Evolutionary conservation across 92 coral and sea anemone species (phyloP).

Genomic region (Palythoa heliodiscus): DNA sequence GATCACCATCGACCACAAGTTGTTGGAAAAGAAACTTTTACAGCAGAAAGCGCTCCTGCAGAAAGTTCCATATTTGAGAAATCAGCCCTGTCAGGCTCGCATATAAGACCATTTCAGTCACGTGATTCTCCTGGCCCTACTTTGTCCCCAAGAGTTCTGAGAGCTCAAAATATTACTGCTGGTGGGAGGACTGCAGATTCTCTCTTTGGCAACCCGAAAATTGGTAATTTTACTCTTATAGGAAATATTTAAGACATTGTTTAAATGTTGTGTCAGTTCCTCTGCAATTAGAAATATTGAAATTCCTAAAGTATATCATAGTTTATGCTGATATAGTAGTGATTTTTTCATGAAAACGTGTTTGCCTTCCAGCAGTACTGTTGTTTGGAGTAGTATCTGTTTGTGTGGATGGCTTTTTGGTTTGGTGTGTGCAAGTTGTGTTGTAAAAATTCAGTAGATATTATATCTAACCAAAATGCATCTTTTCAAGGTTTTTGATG

Average conservation of each 20-base stretch:
- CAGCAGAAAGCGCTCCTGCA: neutral
- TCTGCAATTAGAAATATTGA: too few species aligned
- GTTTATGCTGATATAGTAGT: too few species aligned
- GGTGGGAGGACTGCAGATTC: constrained; percentile 54
- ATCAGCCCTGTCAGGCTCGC: constrained; percentile 45
- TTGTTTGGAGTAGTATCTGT: too few species aligned
- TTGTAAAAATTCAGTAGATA: neutral
- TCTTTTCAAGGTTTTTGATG: neutral
- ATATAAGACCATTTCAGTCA: constrained; percentile 39
- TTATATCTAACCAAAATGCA: too few species aligned
- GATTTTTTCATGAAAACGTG: too few species aligned
- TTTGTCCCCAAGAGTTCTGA: constrained; percentile 68
- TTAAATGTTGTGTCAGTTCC: too few species aligned
- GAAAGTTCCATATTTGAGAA: constrained; percentile 57
- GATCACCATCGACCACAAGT: constrained; percentile 44
- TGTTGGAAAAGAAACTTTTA: constrained; percentile 17
- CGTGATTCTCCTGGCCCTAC: constrained; percentile 55
- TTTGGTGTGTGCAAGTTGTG: neutral
- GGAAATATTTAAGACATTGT: neutral
- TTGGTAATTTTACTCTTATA: constrained; percentile 53
- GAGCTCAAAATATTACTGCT: constrained; percentile 44
- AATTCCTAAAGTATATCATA: too few species aligned
- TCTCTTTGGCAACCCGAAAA: constrained; percentile 79
- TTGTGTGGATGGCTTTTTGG: neutral
- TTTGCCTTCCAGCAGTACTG: too few species aligned